Conservation (phyloP, 2,888 invertebrate species). For the Strigamia transsilvanica region DNA sequence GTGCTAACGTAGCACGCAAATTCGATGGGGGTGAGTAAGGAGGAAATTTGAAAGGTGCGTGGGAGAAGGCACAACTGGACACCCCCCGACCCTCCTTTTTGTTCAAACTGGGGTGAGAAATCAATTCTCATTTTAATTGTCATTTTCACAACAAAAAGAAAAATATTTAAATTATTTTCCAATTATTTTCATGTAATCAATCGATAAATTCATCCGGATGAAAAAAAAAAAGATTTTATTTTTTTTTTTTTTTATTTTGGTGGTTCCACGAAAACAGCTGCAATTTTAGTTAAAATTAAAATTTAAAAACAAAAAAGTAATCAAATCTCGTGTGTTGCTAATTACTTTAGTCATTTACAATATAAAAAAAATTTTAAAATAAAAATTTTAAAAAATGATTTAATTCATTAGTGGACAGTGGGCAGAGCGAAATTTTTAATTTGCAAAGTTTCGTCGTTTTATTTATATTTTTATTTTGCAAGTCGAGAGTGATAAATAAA, state of each 20-base stretch:
- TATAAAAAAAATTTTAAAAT: neutral
- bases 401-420: neutral
- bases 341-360: neutral
- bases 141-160: neutral
- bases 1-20: conserved; percentile 53
- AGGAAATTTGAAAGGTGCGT: conserved; percentile 20
- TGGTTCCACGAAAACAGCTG: too few relatives aligned
- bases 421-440: neutral
- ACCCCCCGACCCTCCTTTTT: neutral
- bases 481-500: conserved; percentile 10
- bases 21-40: conserved; percentile 37
- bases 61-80: neutral
- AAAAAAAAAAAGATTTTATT: too few relatives aligned
- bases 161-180: too few relatives aligned
- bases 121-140: neutral
- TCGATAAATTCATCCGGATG: too few relatives aligned
- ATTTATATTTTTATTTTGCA: neutral
- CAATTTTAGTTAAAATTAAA: too few relatives aligned
- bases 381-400: neutral
- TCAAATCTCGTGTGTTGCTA: conserved; percentile 10
- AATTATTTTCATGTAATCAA: too few relatives aligned
- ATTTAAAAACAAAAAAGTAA: neutral
- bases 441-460: neutral
- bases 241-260: too few relatives aligned
- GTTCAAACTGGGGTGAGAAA: neutral